Conservation (phyloP, 2,888 invertebrate genomes). For the Scaptomyza cyrtandrae region DNA sequence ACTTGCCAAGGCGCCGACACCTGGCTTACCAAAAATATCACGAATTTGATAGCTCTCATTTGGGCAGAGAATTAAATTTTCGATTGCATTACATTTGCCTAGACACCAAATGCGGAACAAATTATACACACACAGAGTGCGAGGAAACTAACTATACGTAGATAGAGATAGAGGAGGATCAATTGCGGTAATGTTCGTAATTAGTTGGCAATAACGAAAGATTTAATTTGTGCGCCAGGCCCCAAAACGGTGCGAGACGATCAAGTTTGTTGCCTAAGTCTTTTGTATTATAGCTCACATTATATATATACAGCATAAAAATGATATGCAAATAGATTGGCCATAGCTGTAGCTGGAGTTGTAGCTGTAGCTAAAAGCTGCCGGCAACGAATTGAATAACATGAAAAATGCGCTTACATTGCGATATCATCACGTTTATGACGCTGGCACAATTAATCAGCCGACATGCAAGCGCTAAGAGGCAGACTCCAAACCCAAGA, state of each 20-base stretch:
- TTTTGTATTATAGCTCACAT: slow-evolving; percentile 56
- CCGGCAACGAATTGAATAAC: slow-evolving; percentile 80
- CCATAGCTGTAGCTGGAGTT: slow-evolving; percentile 6
- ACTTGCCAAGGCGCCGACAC: slow-evolving; percentile 64
- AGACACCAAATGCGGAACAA: slow-evolving; percentile 42
- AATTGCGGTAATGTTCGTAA: slow-evolving; percentile 76
- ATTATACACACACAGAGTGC: not conserved
- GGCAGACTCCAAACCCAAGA: slow-evolving; percentile 48
- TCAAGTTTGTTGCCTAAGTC: slow-evolving; percentile 73
- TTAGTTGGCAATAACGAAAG: slow-evolving; percentile 73
- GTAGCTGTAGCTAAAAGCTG: slow-evolving; percentile 48
- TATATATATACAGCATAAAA: slow-evolving; percentile 11
- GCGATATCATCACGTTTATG: slow-evolving; percentile 85
- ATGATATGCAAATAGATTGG: slow-evolving; percentile 70
- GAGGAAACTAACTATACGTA: not conserved
- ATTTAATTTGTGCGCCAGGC: slow-evolving; percentile 52
- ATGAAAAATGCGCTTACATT: slow-evolving; percentile 82
- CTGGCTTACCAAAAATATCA: slow-evolving; percentile 41
- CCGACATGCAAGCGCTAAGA: slow-evolving; percentile 82
- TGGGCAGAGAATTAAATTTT: slow-evolving; percentile 72
- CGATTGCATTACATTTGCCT: slow-evolving; percentile 45
- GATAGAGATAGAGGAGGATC: slow-evolving; percentile 45
- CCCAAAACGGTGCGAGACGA: slow-evolving; percentile 51
- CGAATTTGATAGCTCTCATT: slow-evolving; percentile 53
- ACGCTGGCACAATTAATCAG: slow-evolving; percentile 84